These are phyloP conservation scores for Eupithecia subumbrata DNA, from an alignment of 2,888 invertebrate genomes.

Conservation along the genomic window DNA sequence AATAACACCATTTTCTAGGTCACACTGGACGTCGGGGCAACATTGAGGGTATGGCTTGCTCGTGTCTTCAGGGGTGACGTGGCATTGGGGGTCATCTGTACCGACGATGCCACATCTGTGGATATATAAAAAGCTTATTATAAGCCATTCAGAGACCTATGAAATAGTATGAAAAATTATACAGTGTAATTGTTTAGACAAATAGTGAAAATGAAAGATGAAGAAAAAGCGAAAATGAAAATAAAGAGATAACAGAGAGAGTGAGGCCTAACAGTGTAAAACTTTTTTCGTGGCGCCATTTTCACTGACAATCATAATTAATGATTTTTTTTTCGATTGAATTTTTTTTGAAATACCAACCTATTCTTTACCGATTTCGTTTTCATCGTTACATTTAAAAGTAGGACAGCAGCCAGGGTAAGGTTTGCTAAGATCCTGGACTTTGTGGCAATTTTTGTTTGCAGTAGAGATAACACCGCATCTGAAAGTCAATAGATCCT, in stretches of 20 bases:
- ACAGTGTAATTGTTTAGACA: background rate
- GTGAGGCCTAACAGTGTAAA: background rate
- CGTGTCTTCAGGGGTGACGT: slow-evolving; percentile 54
- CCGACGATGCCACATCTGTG: slow-evolving; percentile 62
- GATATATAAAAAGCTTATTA: background rate
- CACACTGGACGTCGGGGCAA: slow-evolving; percentile 63
- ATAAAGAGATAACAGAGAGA: background rate
- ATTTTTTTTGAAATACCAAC: background rate
- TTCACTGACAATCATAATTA: background rate
- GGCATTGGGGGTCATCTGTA: slow-evolving; percentile 56
- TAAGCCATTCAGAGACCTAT: background rate
- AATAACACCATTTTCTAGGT: slow-evolving; percentile 58
- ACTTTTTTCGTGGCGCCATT: background rate
- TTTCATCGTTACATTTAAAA: slow-evolving; percentile 7
- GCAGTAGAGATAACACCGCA: background rate
- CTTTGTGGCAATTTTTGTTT: slow-evolving; percentile 1
- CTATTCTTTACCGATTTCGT: background rate
- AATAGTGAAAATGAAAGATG: background rate
- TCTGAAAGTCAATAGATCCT: slow-evolving; percentile 10
- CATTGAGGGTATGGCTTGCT: slow-evolving; percentile 65
- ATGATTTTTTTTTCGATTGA: no score
- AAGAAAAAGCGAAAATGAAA: background rate
- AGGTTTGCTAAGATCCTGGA: slow-evolving; percentile 1
- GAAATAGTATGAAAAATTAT: background rate
- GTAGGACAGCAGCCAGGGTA: background rate